These are phyloP conservation scores for Clarias fuscus DNA, from an alignment of 2,797 vertebrate genomes.

Conservation along the genomic window DNA sequence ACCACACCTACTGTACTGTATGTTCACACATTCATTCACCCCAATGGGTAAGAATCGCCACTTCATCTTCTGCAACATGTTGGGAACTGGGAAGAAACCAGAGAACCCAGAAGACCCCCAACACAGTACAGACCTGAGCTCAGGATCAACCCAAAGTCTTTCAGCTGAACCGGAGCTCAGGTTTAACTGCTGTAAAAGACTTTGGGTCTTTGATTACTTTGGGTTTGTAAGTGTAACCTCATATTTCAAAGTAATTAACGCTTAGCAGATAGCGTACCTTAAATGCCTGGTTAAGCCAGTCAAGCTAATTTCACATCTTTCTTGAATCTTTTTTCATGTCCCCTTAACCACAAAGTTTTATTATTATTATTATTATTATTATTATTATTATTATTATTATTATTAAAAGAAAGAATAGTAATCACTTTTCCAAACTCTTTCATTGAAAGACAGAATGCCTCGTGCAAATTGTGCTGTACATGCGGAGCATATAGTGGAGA, in stretches of 20 bases:
- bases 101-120: background rate
- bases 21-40: background rate
- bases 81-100: background rate
- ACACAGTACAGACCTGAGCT: background rate
- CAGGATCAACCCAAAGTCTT: background rate
- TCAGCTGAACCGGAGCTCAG: too few species aligned
- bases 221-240: background rate
- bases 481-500: background rate
- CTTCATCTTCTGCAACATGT: background rate
- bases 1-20: background rate
- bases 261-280: background rate
- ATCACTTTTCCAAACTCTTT: background rate
- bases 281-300: background rate
- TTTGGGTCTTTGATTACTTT: background rate
- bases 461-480: background rate
- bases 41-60: background rate
- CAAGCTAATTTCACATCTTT: background rate
- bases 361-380: too few species aligned
- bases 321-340: background rate
- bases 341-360: too few species aligned
- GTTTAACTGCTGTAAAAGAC: background rate
- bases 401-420: background rate
- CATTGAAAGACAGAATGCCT: background rate
- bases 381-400: too few species aligned
- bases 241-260: background rate